Percentiles rank a stretch among this genome's conserved stretches.
These are phyloP conservation scores for Xestia ashworthii DNA, from an alignment of 2,888 invertebrate genomes.

Conservation along the genomic window DNA sequence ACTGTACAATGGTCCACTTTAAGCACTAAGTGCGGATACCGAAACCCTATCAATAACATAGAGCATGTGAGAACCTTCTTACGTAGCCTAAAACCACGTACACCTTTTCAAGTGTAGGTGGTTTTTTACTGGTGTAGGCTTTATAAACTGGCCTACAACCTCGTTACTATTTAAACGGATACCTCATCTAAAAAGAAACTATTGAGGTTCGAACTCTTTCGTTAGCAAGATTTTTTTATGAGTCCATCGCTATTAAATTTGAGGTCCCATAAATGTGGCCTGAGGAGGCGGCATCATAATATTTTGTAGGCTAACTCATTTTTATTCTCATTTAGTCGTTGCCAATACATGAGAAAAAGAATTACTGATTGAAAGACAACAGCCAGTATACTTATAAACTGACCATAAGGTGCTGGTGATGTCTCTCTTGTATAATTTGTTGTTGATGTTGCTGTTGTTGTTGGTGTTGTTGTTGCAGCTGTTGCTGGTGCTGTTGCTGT, in stretches of 20 bases:
- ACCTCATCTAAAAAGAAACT: neutral
- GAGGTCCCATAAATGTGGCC: neutral
- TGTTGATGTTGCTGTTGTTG: slow-evolving; percentile 71
- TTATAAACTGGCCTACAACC: neutral
- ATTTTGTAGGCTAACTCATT: neutral
- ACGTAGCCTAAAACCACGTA: slow-evolving; percentile 26
- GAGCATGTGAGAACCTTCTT: neutral
- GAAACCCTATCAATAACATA: no score
- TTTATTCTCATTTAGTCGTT: neutral
- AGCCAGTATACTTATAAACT: slow-evolving; percentile 35
- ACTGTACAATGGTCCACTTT: no score
- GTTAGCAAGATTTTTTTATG: neutral
- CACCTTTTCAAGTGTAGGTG: slow-evolving; percentile 23
- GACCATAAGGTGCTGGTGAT: slow-evolving; percentile 75
- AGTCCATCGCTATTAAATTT: neutral
- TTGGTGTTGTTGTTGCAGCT: slow-evolving; percentile 68
- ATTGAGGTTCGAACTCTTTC: neutral
- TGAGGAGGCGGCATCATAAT: neutral
- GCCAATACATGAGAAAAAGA: neutral
- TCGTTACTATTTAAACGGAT: neutral
- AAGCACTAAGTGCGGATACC: no score
- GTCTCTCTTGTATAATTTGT: slow-evolving; percentile 76
- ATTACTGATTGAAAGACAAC: slow-evolving; percentile 18
- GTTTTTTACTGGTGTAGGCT: neutral
- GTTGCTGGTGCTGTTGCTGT: slow-evolving; percentile 30